A percentile compares a stretch with the other conserved stretches of the same genome.
Conservation (phyloP, 1,140 invertebrate genomes). For the Pomacea maculata region DNA sequence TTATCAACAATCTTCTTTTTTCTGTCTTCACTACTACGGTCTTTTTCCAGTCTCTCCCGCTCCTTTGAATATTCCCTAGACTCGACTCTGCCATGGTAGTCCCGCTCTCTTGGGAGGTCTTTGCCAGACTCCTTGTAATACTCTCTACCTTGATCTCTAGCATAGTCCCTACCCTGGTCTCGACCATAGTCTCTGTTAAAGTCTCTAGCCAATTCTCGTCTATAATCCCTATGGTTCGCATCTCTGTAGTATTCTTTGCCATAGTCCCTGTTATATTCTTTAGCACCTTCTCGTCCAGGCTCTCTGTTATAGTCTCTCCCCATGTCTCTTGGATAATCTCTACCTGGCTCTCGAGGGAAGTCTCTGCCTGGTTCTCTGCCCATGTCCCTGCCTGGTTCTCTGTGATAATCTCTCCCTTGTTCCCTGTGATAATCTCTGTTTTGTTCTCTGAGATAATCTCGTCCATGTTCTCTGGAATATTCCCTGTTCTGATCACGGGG, state of each 20-base stretch:
- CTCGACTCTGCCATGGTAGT: slow-evolving; percentile 1
- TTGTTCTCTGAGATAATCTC: not conserved
- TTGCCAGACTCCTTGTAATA: not conserved
- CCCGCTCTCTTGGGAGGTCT: slow-evolving; percentile 16
- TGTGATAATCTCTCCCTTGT: slow-evolving; percentile 1
- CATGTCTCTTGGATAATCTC: not conserved
- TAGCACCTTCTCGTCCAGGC: not conserved
- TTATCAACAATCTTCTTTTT: slow-evolving; percentile 26
- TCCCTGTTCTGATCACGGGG: slow-evolving; percentile 11
- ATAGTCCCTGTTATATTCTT: slow-evolving; percentile 1
- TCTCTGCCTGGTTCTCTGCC: not conserved
- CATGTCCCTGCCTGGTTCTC: not conserved
- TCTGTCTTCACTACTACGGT: slow-evolving; percentile 4
- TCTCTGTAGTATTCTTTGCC: slow-evolving; percentile 4
- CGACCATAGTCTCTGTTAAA: not conserved
- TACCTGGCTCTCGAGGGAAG: not conserved
- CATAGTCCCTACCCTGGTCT: slow-evolving; percentile 13
- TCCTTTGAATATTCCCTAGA: slow-evolving; percentile 2
- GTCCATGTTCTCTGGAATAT: not conserved
- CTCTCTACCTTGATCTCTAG: slow-evolving; percentile 13
- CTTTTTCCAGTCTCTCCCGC: not conserved
- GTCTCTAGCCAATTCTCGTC: not conserved
- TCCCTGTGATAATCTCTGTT: not conserved
- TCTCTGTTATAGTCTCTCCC: slow-evolving; percentile 1
- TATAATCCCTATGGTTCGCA: not conserved